These are phyloP conservation scores for Channa argus DNA, from an alignment of 2,113 vertebrate genomes.

Conservation along the genomic window DNA sequence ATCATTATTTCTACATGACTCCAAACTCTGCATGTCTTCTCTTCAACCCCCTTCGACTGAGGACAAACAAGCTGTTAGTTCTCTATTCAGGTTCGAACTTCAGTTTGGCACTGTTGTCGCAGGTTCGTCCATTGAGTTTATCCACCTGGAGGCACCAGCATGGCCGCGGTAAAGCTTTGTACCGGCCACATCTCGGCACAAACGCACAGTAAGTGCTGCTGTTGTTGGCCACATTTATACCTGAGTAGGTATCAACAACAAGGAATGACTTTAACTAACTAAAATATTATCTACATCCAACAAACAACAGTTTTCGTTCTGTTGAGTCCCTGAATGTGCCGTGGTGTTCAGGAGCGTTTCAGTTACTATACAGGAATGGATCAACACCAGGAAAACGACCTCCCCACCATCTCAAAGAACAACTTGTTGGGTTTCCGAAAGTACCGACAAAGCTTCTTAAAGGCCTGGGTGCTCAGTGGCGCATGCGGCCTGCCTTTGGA, in stretches of 20 bases:
- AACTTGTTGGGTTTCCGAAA: conserved; percentile 82
- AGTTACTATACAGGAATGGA: not conserved
- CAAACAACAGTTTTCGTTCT: not conserved
- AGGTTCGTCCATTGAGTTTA: conserved; percentile 22
- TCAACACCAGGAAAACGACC: conserved; percentile 87
- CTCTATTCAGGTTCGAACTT: not conserved
- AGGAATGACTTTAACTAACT: conserved; percentile 3
- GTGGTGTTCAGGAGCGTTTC: conserved; percentile 1
- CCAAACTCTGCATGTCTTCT: conserved; percentile 26
- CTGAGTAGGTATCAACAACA: conserved; percentile 60
- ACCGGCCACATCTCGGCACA: not conserved
- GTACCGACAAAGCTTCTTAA: conserved; percentile 82
- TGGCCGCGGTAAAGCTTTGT: conserved; percentile 29
- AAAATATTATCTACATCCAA: conserved; percentile 18
- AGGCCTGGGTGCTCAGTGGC: conserved; percentile 73
- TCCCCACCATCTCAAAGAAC: conserved; percentile 86
- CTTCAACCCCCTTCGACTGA: not conserved
- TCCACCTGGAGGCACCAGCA: conserved; percentile 53
- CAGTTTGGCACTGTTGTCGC: conserved; percentile 54
- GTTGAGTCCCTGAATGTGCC: conserved; percentile 44
- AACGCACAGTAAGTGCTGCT: not conserved
- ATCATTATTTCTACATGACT: conserved; percentile 36
- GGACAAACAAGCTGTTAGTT: not conserved
- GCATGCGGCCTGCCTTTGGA: conserved; percentile 87
- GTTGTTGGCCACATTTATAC: conserved; percentile 42